Evolutionary conservation across 2,888 invertebrate species (phyloP).

Genomic region (Listrodromus nycthemerus): DNA sequence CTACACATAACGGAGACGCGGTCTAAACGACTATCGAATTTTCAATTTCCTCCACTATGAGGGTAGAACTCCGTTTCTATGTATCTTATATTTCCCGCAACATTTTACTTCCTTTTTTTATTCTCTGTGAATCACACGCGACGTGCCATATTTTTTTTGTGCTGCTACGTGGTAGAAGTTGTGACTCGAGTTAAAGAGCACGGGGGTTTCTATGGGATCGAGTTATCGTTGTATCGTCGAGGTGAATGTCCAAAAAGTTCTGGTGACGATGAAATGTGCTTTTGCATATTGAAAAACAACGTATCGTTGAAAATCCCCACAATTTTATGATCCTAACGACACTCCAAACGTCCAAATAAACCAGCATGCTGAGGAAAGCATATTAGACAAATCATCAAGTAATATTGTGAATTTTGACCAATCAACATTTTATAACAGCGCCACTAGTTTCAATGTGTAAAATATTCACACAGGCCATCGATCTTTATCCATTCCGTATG

Average conservation of each 20-base stretch:
- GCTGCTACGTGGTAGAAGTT: neutral
- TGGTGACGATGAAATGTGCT: neutral
- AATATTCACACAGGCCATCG: no score
- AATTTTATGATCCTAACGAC: neutral
- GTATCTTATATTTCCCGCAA: conserved; percentile 14
- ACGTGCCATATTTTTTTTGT: neutral
- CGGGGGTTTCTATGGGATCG: neutral
- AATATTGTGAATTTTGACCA: no score
- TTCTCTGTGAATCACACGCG: neutral
- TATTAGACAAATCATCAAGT: no score
- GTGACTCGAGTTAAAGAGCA: neutral
- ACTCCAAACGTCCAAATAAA: neutral
- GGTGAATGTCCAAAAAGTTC: neutral
- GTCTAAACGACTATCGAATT: conserved; percentile 37
- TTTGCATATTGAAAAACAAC: neutral
- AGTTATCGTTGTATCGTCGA: neutral
- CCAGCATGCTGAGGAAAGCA: neutral
- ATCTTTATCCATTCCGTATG: no score
- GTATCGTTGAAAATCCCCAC: neutral
- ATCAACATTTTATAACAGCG: no score
- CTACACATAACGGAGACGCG: conserved; percentile 7
- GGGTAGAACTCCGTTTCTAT: neutral
- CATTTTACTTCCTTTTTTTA: neutral
- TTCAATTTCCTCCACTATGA: conserved; percentile 12
- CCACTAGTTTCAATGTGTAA: no score